phyloP scores from a whole-genome alignment of 2,797 vertebrate species.

The Hydrocynus forskahlii region DNA sequence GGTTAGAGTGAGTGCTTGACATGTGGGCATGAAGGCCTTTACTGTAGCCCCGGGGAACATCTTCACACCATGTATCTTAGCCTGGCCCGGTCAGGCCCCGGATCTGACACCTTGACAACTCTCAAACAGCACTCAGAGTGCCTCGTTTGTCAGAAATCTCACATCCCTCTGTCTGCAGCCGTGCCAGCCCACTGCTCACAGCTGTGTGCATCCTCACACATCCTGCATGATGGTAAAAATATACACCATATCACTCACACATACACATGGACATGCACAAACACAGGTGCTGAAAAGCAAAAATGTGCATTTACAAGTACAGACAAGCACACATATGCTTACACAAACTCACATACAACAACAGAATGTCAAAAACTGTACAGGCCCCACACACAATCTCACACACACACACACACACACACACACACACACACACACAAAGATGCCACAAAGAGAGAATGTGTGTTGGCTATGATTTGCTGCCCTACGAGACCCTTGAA shows the following conservation, averaged over 20 bases:
- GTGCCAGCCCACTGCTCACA: slow-evolving; percentile 48
- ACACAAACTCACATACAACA: too few species aligned
- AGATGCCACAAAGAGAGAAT: slow-evolving; percentile 11
- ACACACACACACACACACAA: background rate
- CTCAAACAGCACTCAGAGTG: slow-evolving; percentile 49
- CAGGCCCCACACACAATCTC: background rate
- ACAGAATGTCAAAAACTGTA: background rate
- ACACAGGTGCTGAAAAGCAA: background rate
- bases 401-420: background rate
- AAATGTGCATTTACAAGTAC: background rate
- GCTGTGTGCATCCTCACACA: slow-evolving; percentile 33
- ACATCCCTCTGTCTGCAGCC: slow-evolving; percentile 41
- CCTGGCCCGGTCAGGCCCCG: slow-evolving; percentile 23
- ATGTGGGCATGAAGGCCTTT: slow-evolving; percentile 36
- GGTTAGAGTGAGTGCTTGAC: slow-evolving; percentile 45
- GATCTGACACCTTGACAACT: slow-evolving; percentile 53
- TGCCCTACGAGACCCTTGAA: slow-evolving; percentile 21
- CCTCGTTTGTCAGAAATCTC: slow-evolving; percentile 46
- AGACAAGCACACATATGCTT: background rate
- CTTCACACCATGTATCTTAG: slow-evolving; percentile 39
- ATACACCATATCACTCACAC: slow-evolving; percentile 29
- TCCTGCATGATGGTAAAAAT: slow-evolving; percentile 28
- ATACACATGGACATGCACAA: background rate
- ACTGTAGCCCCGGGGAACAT: slow-evolving; percentile 41
- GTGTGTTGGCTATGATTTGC: background rate